These are phyloP conservation scores for Machaerirhynchus nigripectus DNA, from an alignment of 2,113 vertebrate species.

Conservation along the genomic window DNA sequence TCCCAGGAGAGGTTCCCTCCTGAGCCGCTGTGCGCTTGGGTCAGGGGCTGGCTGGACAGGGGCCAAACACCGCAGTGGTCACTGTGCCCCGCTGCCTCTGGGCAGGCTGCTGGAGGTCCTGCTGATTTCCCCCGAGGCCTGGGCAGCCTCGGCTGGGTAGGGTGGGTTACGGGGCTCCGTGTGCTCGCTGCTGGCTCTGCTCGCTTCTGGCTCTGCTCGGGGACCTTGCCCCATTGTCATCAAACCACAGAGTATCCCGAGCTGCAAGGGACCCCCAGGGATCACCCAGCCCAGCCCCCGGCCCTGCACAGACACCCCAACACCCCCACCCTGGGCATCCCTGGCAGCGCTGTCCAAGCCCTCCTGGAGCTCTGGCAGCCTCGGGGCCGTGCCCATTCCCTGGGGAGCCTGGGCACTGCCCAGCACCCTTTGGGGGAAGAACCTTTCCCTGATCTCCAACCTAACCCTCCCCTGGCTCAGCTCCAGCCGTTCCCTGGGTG, in stretches of 20 bases:
- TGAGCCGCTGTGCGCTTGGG: fast-evolving
- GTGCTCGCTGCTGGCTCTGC: fast-evolving
- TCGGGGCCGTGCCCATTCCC: background rate
- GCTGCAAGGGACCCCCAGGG: fast-evolving
- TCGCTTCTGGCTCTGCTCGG: background rate
- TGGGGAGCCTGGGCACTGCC: background rate
- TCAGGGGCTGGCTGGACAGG: fast-evolving
- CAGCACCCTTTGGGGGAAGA: background rate
- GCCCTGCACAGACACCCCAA: background rate
- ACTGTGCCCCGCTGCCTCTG: background rate
- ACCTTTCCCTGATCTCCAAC: fast-evolving
- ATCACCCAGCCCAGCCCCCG: fast-evolving
- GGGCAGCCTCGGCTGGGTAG: background rate
- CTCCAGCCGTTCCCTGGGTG: fast-evolving
- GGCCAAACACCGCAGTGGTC: fast-evolving
- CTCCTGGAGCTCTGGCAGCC: background rate
- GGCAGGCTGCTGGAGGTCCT: fast-evolving
- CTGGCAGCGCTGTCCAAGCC: background rate
- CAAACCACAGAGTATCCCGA: fast-evolving
- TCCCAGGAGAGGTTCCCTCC: background rate
- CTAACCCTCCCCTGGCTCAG: fast-evolving
- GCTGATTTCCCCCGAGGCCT: background rate
- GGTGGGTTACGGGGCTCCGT: fast-evolving
- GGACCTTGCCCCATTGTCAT: fast-evolving
- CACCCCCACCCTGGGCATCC: background rate